phyloP scores from a whole-genome alignment of 2,113 vertebrate species.

The Recurvirostra avosetta region DNA sequence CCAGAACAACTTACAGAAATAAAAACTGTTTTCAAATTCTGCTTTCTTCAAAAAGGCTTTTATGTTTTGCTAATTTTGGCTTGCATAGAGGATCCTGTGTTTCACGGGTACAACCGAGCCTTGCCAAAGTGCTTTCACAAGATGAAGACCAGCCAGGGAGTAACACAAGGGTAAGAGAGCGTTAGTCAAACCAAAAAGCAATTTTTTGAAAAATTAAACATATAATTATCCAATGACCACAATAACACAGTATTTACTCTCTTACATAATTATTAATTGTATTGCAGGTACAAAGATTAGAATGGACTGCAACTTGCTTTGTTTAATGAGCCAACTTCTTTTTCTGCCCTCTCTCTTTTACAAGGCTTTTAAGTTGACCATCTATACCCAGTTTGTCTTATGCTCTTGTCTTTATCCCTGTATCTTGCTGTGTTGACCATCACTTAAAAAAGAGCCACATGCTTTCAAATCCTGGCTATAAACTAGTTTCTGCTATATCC shows the following conservation, averaged over 20 bases:
- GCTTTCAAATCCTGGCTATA: neutral
- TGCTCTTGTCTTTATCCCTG: neutral
- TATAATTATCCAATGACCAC: neutral
- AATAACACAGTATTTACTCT: neutral
- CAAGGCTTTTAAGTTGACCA: neutral
- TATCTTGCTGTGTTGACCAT: neutral
- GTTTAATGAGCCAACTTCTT: neutral
- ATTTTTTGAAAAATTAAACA: neutral
- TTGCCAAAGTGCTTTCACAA: neutral
- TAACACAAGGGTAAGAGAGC: neutral
- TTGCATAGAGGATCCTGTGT: neutral
- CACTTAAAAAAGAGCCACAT: neutral
- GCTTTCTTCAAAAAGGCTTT: neutral
- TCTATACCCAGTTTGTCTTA: neutral
- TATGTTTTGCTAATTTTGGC: neutral
- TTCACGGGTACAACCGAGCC: neutral
- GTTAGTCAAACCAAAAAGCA: neutral
- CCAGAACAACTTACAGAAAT: neutral
- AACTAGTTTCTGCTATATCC: neutral
- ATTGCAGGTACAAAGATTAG: neutral
- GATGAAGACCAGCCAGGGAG: neutral
- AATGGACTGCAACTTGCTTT: neutral
- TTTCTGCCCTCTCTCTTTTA: neutral
- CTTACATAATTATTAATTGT: neutral
- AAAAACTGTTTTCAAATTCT: neutral